A percentile compares a stretch with the other conserved stretches of the same genome.
Conservation (phyloP, 2,888 invertebrate species). For the Drosophila algonquin region DNA sequence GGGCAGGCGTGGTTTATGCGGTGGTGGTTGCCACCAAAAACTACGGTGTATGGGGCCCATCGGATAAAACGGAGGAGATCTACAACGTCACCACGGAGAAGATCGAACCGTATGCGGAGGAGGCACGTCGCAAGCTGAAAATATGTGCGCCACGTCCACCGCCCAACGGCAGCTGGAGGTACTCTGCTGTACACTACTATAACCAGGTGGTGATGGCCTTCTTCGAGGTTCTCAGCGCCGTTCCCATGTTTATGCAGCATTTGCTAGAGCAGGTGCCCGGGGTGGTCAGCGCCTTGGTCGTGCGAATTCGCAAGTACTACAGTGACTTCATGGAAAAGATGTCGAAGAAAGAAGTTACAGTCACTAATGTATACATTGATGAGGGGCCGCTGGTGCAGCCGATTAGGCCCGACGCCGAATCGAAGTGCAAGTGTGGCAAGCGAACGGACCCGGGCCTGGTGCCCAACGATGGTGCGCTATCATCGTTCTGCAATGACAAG, state of each 20-base stretch:
- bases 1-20: conserved; percentile 56
- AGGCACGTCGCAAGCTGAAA: conserved; percentile 44
- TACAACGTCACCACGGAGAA: conserved; percentile 32
- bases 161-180: conserved; percentile 50
- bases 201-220: conserved; percentile 49
- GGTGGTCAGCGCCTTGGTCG: neutral
- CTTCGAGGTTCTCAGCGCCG: conserved; percentile 40
- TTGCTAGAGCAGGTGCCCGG: conserved; percentile 41
- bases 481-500: conserved; percentile 18
- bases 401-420: neutral
- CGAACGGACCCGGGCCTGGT: conserved; percentile 20
- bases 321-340: conserved; percentile 6
- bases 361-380: conserved; percentile 26
- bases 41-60: conserved; percentile 55
- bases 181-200: conserved; percentile 56
- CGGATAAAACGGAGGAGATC: conserved; percentile 41
- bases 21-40: conserved; percentile 54
- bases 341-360: conserved; percentile 29
- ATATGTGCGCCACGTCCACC: conserved; percentile 58
- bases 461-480: conserved; percentile 10
- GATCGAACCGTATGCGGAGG: conserved; percentile 44
- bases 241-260: conserved; percentile 42
- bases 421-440: neutral
- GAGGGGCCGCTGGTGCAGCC: conserved; percentile 20
- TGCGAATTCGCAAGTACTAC: neutral